These are phyloP conservation scores for Corythucha ciliata DNA, from an alignment of 2,888 invertebrate species.

Conservation along the genomic window DNA sequence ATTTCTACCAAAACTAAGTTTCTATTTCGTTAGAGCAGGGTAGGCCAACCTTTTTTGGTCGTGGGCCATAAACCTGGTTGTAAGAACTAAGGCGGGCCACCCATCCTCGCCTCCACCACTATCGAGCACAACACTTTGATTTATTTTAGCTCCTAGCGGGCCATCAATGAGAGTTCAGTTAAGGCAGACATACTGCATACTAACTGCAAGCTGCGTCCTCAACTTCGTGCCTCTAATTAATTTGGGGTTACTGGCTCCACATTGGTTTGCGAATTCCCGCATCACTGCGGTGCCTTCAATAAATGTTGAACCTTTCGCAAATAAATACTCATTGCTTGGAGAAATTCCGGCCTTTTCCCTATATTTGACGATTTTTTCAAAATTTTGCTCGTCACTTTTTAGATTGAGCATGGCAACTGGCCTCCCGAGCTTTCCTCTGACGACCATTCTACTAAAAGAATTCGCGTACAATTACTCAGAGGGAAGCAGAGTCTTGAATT, in stretches of 20 bases:
- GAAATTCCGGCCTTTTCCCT: conserved; percentile 10
- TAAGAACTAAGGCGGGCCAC: too few relatives aligned
- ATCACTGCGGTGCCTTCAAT: conserved; percentile 16
- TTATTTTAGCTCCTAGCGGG: too few relatives aligned
- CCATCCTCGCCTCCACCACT: too few relatives aligned
- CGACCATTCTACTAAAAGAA: conserved; percentile 15
- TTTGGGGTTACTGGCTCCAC: conserved; percentile 10
- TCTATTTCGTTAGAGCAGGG: too few relatives aligned
- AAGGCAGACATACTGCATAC: conserved; percentile 9
- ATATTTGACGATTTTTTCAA: conserved; percentile 1
- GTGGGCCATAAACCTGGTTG: too few relatives aligned
- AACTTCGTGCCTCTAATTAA: conserved; percentile 16
- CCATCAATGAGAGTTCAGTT: too few relatives aligned
- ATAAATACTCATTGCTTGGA: background rate
- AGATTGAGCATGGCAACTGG: conserved; percentile 3
- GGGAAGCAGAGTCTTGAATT: conserved; percentile 10
- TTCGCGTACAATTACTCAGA: conserved; percentile 14
- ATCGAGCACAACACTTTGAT: too few relatives aligned
- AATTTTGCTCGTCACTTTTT: conserved; percentile 1
- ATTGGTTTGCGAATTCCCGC: conserved; percentile 5
- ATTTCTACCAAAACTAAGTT: too few relatives aligned
- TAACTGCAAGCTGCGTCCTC: conserved; percentile 13
- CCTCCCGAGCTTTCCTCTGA: conserved; percentile 12
- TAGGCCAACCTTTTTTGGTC: too few relatives aligned
- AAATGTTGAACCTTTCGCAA: conserved; percentile 1